Percentiles rank a stretch among this genome's conserved stretches.
These are phyloP conservation scores for Amiota minor DNA, from an alignment of 2,888 invertebrate species.

Conservation along the genomic window DNA sequence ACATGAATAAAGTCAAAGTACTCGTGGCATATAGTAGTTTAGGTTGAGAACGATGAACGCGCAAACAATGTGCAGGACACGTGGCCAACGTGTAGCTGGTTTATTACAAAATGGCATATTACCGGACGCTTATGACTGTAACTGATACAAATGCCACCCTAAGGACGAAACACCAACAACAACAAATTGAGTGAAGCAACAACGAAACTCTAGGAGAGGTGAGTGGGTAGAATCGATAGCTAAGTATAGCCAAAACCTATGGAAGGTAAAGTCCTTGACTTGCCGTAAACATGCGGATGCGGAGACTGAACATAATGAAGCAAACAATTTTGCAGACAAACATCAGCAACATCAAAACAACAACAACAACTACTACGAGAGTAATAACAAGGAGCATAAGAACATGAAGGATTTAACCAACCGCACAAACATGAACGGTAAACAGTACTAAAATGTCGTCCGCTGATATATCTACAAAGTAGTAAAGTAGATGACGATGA, in stretches of 20 bases:
- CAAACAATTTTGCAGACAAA: constrained; percentile 43
- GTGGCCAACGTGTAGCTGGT: constrained; percentile 40
- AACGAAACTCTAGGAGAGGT: constrained; percentile 32
- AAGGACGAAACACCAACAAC: constrained; percentile 38
- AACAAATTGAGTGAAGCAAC: constrained; percentile 18
- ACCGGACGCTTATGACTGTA: constrained; percentile 58
- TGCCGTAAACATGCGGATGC: neutral
- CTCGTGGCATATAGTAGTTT: neutral
- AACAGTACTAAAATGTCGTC: constrained; percentile 36
- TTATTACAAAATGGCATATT: constrained; percentile 55
- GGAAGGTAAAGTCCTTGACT: neutral
- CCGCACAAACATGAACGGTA: constrained; percentile 38
- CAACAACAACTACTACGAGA: constrained; percentile 30
- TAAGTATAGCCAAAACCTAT: neutral
- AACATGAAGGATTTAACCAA: constrained; percentile 15
- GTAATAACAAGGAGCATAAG: constrained; percentile 20
- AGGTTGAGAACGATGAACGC: neutral
- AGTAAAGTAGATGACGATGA: constrained; percentile 5
- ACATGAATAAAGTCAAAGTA: neutral
- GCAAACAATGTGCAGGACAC: constrained; percentile 29
- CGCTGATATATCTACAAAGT: constrained; percentile 15
- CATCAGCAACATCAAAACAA: constrained; percentile 1
- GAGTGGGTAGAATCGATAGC: neutral
- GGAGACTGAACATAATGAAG: constrained; percentile 49
- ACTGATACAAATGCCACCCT: constrained; percentile 65